These are phyloP conservation scores for Perdita meconis DNA, from an alignment of 2,888 invertebrate genomes.

Conservation along the genomic window DNA sequence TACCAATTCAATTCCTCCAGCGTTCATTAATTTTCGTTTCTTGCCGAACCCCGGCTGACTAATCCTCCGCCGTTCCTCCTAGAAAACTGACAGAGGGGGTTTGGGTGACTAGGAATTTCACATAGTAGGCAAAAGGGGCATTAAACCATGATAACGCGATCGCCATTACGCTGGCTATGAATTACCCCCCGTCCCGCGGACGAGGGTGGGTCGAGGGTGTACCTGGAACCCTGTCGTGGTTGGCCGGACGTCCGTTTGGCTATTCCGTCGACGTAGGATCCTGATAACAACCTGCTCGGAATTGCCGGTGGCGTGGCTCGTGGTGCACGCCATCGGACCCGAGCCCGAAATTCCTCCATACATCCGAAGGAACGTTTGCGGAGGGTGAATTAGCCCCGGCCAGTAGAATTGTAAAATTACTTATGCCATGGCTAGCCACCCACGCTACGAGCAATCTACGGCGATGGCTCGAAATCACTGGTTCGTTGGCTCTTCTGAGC, in stretches of 20 bases:
- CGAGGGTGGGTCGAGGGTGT: conserved; percentile 38
- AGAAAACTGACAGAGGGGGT: conserved; percentile 39
- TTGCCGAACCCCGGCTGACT: neutral
- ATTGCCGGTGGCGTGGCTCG: conserved; percentile 53
- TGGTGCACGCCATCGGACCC: conserved; percentile 51
- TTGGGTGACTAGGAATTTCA: conserved; percentile 37
- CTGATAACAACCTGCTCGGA: conserved; percentile 70
- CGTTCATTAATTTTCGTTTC: neutral
- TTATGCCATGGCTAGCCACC: conserved; percentile 18
- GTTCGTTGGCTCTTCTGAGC: neutral
- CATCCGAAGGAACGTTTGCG: conserved; percentile 39
- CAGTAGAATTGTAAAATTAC: conserved; percentile 42
- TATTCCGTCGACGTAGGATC: conserved; percentile 71
- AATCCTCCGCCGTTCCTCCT: conserved; percentile 16
- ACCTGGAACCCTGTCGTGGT: conserved; percentile 49
- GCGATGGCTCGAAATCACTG: conserved; percentile 3
- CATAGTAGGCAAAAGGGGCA: conserved; percentile 32
- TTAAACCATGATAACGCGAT: conserved; percentile 68
- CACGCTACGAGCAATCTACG: neutral
- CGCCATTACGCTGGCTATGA: conserved; percentile 68
- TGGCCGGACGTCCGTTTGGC: conserved; percentile 71
- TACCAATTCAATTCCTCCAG: conserved; percentile 5
- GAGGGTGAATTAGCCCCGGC: conserved; percentile 35
- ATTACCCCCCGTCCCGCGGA: conserved; percentile 63
- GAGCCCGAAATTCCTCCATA: conserved; percentile 56